Evolutionary conservation across 2,888 invertebrate species (phyloP).

Genomic region (Creontiades dilutus): DNA sequence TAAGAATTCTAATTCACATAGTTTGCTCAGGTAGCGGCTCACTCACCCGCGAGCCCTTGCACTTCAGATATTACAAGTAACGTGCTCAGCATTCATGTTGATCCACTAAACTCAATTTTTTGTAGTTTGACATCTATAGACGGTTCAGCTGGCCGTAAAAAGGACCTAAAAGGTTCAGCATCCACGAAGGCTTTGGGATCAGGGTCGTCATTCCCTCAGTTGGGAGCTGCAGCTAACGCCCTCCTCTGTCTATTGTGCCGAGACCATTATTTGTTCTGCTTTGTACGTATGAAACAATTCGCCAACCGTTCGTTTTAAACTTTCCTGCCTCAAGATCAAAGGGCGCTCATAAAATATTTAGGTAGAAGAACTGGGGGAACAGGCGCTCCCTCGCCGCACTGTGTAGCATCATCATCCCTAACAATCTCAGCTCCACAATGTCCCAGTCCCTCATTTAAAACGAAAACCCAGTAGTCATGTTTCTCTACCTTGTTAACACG

Average conservation of each 20-base stretch:
- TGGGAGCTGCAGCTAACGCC: background rate
- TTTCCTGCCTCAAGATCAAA: slow-evolving; percentile 61
- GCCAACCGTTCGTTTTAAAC: slow-evolving; percentile 66
- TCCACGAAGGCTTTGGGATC: background rate
- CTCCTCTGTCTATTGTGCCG: slow-evolving; percentile 47
- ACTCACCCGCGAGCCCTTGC: too few relatives aligned
- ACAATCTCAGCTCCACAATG: slow-evolving; percentile 50
- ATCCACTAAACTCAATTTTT: too few relatives aligned
- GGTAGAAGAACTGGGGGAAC: slow-evolving; percentile 15
- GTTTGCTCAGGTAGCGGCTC: too few relatives aligned
- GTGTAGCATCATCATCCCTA: slow-evolving; percentile 19
- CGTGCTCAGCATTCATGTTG: too few relatives aligned
- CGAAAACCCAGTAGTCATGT: slow-evolving; percentile 38
- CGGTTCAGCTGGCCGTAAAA: too few relatives aligned
- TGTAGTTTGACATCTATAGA: too few relatives aligned
- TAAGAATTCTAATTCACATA: too few relatives aligned
- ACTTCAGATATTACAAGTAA: too few relatives aligned
- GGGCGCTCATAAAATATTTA: slow-evolving; percentile 61
- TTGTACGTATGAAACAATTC: slow-evolving; percentile 66
- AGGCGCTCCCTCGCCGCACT: slow-evolving; percentile 18
- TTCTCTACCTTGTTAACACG: slow-evolving; percentile 28
- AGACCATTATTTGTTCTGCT: slow-evolving; percentile 57
- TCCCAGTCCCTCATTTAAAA: slow-evolving; percentile 52
- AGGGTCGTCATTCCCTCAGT: background rate
- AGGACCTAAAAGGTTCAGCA: too few relatives aligned